Percentiles rank a stretch among this genome's conserved stretches.
These are phyloP conservation scores for Copidosoma floridanum DNA, from an alignment of 1,140 invertebrate genomes.

Conservation along the genomic window DNA sequence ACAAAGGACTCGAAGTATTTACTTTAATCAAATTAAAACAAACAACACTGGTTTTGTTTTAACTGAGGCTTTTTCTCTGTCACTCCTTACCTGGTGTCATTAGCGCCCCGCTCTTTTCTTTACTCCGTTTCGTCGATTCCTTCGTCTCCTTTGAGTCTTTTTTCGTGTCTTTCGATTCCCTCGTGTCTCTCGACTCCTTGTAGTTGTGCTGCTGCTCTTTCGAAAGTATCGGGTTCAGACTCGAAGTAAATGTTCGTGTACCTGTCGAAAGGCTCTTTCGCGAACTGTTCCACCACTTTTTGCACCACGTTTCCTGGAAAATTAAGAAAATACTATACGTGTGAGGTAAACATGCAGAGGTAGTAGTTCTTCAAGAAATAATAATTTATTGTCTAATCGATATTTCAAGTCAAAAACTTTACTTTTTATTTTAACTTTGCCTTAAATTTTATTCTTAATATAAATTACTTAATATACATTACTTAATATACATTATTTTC, in stretches of 20 bases:
- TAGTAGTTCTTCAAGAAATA: too few relatives aligned
- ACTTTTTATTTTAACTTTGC: too few relatives aligned
- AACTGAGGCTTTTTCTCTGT: too few relatives aligned
- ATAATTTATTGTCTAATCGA: too few relatives aligned
- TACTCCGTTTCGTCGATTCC: constrained; percentile 9
- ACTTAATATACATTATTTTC: too few relatives aligned
- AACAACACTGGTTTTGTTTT: too few relatives aligned
- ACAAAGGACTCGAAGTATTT: too few relatives aligned
- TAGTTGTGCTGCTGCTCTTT: constrained; percentile 33
- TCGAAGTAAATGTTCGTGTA: constrained; percentile 39
- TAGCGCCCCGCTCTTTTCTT: constrained; percentile 9
- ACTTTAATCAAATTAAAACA: too few relatives aligned
- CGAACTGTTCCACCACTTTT: constrained; percentile 51
- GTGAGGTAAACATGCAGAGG: background rate
- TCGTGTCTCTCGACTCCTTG: constrained; percentile 18
- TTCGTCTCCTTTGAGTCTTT: constrained; percentile 35
- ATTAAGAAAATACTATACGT: background rate
- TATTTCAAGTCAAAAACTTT: too few relatives aligned
- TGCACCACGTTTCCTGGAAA: constrained; percentile 53
- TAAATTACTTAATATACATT: too few relatives aligned
- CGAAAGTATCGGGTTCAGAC: constrained; percentile 40
- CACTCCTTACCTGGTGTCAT: constrained; percentile 10
- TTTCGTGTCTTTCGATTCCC: constrained; percentile 28
- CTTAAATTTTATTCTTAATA: too few relatives aligned
- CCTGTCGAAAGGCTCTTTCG: constrained; percentile 44